Percentiles rank a stretch among this genome's conserved stretches.
Evolutionary conservation across 2,797 vertebrate species (phyloP).

Genomic region (Anomalospiza imberbis): DNA sequence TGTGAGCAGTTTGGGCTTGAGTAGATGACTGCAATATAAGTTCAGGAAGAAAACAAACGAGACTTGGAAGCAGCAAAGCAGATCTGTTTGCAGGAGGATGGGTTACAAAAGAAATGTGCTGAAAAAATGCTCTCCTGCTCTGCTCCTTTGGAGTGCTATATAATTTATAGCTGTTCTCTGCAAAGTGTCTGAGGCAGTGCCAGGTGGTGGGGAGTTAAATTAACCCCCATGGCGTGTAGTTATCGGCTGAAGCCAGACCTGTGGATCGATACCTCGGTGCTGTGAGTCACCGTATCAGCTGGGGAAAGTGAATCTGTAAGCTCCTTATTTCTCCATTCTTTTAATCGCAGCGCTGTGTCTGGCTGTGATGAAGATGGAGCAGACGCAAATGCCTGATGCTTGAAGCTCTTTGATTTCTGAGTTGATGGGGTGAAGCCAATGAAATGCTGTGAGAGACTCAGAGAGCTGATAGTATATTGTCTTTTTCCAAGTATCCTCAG

Average conservation of each 20-base stretch:
- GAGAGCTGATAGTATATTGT: background rate
- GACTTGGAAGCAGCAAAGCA: background rate
- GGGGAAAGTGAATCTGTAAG: slow-evolving; percentile 44
- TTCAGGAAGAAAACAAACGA: slow-evolving; percentile 42
- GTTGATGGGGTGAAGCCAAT: slow-evolving; percentile 58
- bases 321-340: slow-evolving; percentile 68
- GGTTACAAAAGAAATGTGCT: slow-evolving; percentile 32
- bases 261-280: slow-evolving; percentile 44
- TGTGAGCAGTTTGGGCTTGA: background rate
- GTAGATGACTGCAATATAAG: background rate
- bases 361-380: slow-evolving; percentile 67
- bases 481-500: background rate
- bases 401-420: slow-evolving; percentile 61
- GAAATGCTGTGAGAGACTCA: slow-evolving; percentile 26
- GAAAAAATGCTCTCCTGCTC: background rate
- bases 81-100: background rate
- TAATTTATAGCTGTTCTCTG: slow-evolving; percentile 55
- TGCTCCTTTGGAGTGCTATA: slow-evolving; percentile 11
- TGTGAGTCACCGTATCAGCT: slow-evolving; percentile 17
- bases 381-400: slow-evolving; percentile 45
- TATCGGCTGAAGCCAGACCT: slow-evolving; percentile 61
- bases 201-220: slow-evolving; percentile 54
- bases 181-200: slow-evolving; percentile 41
- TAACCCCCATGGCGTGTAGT: slow-evolving; percentile 48
- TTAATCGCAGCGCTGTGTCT: slow-evolving; percentile 42